phyloP scores from a whole-genome alignment of 2,113 vertebrate species.

The Chaetodon trifascialis region DNA sequence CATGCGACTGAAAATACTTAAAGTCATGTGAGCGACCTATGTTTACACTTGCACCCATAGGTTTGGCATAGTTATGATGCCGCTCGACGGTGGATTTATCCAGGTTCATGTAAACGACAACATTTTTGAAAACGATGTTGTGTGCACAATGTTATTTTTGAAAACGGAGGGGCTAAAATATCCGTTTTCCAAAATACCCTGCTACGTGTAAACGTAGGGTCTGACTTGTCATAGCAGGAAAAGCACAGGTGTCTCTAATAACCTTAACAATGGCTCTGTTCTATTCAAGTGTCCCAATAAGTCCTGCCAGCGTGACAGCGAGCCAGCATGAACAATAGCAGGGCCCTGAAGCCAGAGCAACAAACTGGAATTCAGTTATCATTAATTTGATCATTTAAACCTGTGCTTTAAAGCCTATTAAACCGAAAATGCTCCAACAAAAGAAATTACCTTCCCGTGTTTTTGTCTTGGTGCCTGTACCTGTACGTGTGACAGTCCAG shows the following conservation, averaged over 20 bases:
- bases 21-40: no score
- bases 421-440: constrained; percentile 3
- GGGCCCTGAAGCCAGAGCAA: background rate
- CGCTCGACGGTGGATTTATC: no score
- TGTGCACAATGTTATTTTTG: no score
- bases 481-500: constrained; percentile 36
- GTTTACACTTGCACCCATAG: no score
- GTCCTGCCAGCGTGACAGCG: background rate
- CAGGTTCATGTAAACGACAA: no score
- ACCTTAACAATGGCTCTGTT: background rate
- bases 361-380: background rate
- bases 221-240: background rate
- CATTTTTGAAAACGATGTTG: no score
- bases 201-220: no score
- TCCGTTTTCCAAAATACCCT: no score
- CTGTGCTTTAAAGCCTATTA: background rate
- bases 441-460: constrained; percentile 31
- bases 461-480: background rate
- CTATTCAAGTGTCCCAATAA: background rate
- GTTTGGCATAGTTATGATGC: no score
- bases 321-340: background rate
- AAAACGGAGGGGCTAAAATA: no score
- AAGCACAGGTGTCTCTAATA: background rate
- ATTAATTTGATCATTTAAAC: background rate
- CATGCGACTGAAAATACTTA: no score